Percentiles rank a stretch among this genome's conserved stretches.
Evolutionary conservation across 2,888 invertebrate genomes (phyloP).

Genomic region (Stegophylla sp.): DNA sequence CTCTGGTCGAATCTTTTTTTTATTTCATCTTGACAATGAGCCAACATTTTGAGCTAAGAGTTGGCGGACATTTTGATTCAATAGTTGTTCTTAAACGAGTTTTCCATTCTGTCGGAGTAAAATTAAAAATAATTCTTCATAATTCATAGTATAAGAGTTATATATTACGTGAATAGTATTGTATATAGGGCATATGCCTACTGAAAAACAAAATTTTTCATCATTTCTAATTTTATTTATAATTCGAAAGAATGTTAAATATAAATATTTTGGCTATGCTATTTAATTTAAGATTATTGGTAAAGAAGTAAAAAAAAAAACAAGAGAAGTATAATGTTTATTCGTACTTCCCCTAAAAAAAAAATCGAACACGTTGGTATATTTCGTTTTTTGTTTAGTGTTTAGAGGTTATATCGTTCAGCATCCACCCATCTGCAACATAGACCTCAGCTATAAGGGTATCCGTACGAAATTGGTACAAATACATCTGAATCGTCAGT

Average conservation of each 20-base stretch:
- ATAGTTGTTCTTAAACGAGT: background rate
- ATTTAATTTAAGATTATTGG: background rate
- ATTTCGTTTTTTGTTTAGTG: background rate
- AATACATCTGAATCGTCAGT: slow-evolving; percentile 24
- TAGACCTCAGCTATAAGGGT: background rate
- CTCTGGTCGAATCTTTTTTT: background rate
- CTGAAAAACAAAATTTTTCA: no score
- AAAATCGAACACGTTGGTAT: background rate
- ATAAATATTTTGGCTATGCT: background rate
- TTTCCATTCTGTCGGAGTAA: background rate
- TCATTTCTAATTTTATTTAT: background rate
- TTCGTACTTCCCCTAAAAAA: no score
- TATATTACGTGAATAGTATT: no score
- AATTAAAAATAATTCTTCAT: background rate
- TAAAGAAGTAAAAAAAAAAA: background rate
- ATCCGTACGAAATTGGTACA: slow-evolving; percentile 1
- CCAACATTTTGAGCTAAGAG: background rate
- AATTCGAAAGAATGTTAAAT: background rate
- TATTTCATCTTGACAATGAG: background rate
- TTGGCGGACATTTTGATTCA: slow-evolving; percentile 3
- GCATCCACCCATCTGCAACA: background rate
- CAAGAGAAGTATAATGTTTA: background rate
- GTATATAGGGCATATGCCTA: no score
- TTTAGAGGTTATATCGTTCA: background rate
- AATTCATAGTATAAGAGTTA: no score